Conservation (phyloP, 2,888 invertebrate species). For the Tetragonula carbonaria region DNA sequence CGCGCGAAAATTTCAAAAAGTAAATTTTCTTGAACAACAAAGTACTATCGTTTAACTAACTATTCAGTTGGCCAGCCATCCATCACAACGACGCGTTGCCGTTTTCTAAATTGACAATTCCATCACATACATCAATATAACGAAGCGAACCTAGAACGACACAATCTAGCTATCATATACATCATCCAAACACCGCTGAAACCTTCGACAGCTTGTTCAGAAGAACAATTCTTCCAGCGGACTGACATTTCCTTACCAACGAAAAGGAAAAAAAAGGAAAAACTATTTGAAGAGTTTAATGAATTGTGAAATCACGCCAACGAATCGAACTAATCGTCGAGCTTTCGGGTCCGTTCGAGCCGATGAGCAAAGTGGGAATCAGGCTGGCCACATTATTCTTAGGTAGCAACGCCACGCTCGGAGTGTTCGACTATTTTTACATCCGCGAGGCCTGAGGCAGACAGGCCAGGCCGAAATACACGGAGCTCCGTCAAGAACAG, state of each 20-base stretch:
- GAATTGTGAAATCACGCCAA: not conserved
- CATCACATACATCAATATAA: not conserved
- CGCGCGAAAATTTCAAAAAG: not conserved
- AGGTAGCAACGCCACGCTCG: not conserved
- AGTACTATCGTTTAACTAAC: not conserved
- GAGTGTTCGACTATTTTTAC: slow-evolving; percentile 37
- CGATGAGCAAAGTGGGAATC: slow-evolving; percentile 21
- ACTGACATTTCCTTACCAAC: not conserved
- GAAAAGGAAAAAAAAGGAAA: not conserved
- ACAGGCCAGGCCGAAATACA: slow-evolving; percentile 1
- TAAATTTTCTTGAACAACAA: not conserved
- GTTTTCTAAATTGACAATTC: slow-evolving; percentile 17
- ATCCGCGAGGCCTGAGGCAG: not conserved
- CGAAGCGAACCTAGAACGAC: slow-evolving; percentile 5
- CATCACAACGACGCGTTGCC: slow-evolving; percentile 3
- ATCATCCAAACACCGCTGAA: not conserved
- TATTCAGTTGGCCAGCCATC: not conserved
- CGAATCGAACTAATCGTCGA: slow-evolving; percentile 28
- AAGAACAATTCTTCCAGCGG: not conserved
- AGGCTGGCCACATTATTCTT: slow-evolving; percentile 36
- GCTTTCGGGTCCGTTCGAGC: not conserved
- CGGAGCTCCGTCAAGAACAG: not conserved
- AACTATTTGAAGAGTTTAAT: not conserved
- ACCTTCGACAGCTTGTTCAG: not conserved
- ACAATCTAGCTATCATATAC: no score